These are phyloP conservation scores for Pseudococcus viburni DNA, from an alignment of 2,888 invertebrate species.

Conservation along the genomic window DNA sequence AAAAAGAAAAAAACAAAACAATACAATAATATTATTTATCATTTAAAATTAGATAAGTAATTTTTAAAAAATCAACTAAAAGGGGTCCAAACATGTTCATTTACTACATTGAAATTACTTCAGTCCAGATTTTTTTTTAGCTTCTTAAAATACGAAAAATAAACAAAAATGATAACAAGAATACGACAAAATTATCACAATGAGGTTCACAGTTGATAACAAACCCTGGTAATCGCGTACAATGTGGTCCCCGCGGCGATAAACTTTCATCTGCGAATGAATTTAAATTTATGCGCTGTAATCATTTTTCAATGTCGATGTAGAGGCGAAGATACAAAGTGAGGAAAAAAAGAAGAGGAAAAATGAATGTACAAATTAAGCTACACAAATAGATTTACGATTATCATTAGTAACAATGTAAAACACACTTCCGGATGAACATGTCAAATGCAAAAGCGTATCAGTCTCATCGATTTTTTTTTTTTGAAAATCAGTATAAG, in stretches of 20 bases:
- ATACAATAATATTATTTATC: not conserved
- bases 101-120: constrained; percentile 18
- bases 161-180: constrained; percentile 28
- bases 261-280: not conserved
- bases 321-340: not conserved
- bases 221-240: not conserved
- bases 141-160: constrained; percentile 11
- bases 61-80: not conserved
- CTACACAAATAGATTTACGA: constrained; percentile 10
- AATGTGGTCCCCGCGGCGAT: constrained; percentile 1
- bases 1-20: too few relatives aligned
- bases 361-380: constrained; percentile 12
- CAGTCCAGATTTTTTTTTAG: not conserved
- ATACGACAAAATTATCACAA: constrained; percentile 33
- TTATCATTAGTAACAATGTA: constrained; percentile 1
- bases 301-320: not conserved
- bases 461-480: constrained; percentile 62
- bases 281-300: not conserved
- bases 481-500: constrained; percentile 52
- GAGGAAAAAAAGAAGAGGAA: not conserved
- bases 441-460: constrained; percentile 60
- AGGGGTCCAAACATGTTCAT: not conserved
- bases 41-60: not conserved
- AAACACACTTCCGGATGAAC: constrained; percentile 27
- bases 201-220: not conserved